phyloP scores from a whole-genome alignment of 2,797 vertebrate genomes.

The Phylloscopus collybita region DNA sequence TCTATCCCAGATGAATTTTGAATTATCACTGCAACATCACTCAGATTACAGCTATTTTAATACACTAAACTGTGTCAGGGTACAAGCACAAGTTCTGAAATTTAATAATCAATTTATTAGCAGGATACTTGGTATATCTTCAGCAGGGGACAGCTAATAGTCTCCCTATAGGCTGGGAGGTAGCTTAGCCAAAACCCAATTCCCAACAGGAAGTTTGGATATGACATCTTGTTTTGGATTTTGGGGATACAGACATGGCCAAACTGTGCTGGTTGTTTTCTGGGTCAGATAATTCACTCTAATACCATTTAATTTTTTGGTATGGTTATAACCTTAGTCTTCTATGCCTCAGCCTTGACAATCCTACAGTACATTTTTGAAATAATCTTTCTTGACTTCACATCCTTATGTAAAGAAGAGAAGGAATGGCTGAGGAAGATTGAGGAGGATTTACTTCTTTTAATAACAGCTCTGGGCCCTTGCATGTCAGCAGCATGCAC shows the following conservation, averaged over 20 bases:
- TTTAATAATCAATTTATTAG: not conserved
- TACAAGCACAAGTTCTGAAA: not conserved
- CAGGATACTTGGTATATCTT: not conserved
- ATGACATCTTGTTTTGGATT: not conserved
- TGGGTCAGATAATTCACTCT: not conserved
- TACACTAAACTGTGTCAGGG: not conserved
- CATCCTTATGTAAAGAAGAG: constrained; percentile 19
- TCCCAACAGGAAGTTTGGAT: not conserved
- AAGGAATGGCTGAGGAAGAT: constrained; percentile 2
- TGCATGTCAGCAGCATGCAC: not conserved
- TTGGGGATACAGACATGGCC: not conserved
- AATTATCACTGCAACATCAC: not conserved
- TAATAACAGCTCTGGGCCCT: constrained; percentile 37
- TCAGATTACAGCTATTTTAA: not conserved
- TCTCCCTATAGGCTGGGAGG: not conserved
- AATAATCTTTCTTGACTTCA: constrained; percentile 10
- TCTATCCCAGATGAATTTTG: not conserved
- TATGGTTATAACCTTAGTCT: not conserved
- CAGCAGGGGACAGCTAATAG: not conserved
- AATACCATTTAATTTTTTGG: not conserved
- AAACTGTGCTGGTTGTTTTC: not conserved
- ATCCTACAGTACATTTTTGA: not conserved
- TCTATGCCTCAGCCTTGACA: not conserved
- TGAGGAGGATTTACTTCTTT: constrained; percentile 41
- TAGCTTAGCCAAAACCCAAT: not conserved